These are phyloP conservation scores for Eupristina koningsbergeri DNA, from an alignment of 1,140 invertebrate genomes.

Conservation along the genomic window DNA sequence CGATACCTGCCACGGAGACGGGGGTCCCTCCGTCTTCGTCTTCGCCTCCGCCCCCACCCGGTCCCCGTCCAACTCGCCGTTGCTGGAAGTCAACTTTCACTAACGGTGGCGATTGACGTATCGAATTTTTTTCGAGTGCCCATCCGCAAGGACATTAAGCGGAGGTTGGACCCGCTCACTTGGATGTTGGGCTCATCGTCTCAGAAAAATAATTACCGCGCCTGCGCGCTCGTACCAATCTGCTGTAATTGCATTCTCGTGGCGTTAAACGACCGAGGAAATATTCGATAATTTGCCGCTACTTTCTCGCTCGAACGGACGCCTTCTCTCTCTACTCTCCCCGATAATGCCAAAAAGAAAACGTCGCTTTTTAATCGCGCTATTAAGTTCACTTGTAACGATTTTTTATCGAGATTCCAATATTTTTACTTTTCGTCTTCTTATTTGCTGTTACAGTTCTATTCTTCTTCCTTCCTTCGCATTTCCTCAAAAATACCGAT, in stretches of 20 bases:
- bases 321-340: not conserved
- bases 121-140: constrained; percentile 26
- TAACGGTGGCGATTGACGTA: constrained; percentile 42
- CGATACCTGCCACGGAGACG: too few relatives aligned
- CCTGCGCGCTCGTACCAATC: not conserved
- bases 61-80: too few relatives aligned
- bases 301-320: constrained; percentile 48
- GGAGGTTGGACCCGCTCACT: too few relatives aligned
- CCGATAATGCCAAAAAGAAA: constrained; percentile 41
- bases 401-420: constrained; percentile 42
- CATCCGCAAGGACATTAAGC: too few relatives aligned
- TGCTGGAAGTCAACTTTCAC: constrained; percentile 35
- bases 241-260: constrained; percentile 50
- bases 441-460: constrained; percentile 23
- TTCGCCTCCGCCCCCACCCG: too few relatives aligned
- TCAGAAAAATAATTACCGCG: constrained; percentile 53
- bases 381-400: constrained; percentile 32
- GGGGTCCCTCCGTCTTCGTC: too few relatives aligned
- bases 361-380: constrained; percentile 31
- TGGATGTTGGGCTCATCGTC: not conserved
- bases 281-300: constrained; percentile 57
- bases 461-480: not conserved
- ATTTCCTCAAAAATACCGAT: not conserved
- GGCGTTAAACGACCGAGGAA: constrained; percentile 56
- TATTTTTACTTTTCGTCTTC: constrained; percentile 27